Evolutionary conservation across 2,888 invertebrate genomes (phyloP).

Genomic region (Mimas tiliae): DNA sequence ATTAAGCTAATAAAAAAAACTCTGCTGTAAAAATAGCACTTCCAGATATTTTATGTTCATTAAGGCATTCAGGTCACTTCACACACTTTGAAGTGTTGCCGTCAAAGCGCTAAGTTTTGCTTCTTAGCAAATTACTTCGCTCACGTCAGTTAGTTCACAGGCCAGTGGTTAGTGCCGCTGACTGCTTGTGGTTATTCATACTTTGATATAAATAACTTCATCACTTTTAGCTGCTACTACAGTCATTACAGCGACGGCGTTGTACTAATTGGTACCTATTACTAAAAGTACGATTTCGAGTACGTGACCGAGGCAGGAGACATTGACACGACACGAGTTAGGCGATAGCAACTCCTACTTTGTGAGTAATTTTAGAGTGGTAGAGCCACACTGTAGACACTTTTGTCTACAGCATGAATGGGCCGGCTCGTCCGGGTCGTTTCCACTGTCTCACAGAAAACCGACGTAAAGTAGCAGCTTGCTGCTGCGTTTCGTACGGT

Average conservation of each 20-base stretch:
- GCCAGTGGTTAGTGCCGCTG: neutral
- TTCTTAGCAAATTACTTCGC: neutral
- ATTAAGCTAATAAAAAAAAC: too few relatives aligned
- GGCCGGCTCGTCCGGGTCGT: too few relatives aligned
- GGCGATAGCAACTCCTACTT: too few relatives aligned
- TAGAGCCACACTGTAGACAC: too few relatives aligned
- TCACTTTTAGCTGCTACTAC: slow-evolving; percentile 36
- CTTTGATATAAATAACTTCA: neutral
- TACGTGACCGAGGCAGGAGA: too few relatives aligned
- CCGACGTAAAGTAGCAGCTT: too few relatives aligned
- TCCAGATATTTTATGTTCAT: neutral
- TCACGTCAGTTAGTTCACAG: slow-evolving; percentile 10
- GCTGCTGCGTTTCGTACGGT: too few relatives aligned
- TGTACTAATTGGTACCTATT: slow-evolving; percentile 34
- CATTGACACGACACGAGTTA: too few relatives aligned
- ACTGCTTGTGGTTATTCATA: slow-evolving; percentile 2
- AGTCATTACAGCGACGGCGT: neutral
- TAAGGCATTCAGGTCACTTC: slow-evolving; percentile 18
- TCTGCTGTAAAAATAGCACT: too few relatives aligned
- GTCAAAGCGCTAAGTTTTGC: slow-evolving; percentile 26
- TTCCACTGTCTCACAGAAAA: too few relatives aligned
- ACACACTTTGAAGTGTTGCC: slow-evolving; percentile 24
- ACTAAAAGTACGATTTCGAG: slow-evolving; percentile 57
- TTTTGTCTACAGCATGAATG: too few relatives aligned
- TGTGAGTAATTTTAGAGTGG: too few relatives aligned